These are phyloP conservation scores for Sapayoa aenigma DNA, from an alignment of 2,113 vertebrate species.

Conservation along the genomic window DNA sequence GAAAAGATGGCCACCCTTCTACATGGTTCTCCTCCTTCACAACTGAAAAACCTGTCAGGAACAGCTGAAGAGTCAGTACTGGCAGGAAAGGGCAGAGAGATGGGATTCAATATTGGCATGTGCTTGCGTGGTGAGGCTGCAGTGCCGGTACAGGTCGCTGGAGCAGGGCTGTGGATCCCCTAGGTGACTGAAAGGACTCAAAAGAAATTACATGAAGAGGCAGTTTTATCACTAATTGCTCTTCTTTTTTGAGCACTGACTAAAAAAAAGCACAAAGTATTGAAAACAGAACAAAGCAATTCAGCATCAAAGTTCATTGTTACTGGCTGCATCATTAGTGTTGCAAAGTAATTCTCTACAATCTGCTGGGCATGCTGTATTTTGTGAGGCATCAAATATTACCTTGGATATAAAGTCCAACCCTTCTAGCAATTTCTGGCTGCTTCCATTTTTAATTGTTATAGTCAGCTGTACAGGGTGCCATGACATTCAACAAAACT, in stretches of 20 bases:
- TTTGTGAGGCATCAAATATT: conserved; percentile 1
- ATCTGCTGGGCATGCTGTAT: neutral
- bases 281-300: neutral
- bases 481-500: neutral
- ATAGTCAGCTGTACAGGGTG: neutral
- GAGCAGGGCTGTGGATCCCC: too few species aligned
- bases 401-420: neutral
- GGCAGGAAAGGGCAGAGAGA: too few species aligned
- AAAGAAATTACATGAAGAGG: neutral
- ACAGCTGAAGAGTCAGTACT: too few species aligned
- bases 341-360: neutral
- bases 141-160: too few species aligned
- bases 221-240: neutral
- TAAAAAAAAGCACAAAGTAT: neutral
- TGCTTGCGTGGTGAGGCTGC: too few species aligned
- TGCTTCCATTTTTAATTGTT: conserved; percentile 10
- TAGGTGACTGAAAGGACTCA: too few species aligned
- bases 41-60: too few species aligned
- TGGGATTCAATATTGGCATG: too few species aligned
- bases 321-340: neutral
- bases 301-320: neutral
- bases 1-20: too few species aligned
- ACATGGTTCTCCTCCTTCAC: too few species aligned
- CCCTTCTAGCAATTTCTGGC: neutral
- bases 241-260: neutral